phyloP scores from a whole-genome alignment of 2,888 invertebrate species.

The Choristoneura rosaceana region DNA sequence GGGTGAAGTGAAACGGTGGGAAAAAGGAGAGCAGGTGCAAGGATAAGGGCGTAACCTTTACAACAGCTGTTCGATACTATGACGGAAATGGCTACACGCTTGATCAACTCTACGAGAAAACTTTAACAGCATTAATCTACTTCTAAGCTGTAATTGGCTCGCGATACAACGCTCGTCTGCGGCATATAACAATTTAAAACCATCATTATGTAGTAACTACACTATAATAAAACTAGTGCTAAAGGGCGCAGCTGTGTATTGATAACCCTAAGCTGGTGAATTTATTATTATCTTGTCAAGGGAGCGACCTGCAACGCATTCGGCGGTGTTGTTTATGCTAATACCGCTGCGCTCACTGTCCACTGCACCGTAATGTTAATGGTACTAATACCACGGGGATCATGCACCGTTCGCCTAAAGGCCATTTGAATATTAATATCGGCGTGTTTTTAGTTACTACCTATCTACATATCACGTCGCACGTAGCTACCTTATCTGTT shows the following conservation, averaged over 20 bases:
- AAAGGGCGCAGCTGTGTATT: constrained; percentile 59
- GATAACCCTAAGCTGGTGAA: constrained; percentile 50
- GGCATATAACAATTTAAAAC: constrained; percentile 30
- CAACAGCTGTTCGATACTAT: constrained; percentile 76
- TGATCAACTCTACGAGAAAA: constrained; percentile 61
- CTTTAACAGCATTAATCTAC: constrained; percentile 68
- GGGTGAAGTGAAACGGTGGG: constrained; percentile 58
- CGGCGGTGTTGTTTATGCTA: constrained; percentile 33
- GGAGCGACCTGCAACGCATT: constrained; percentile 40
- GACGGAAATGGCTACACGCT: constrained; percentile 68
- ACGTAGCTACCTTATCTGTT: constrained; percentile 65
- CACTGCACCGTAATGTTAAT: constrained; percentile 67
- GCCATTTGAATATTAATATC: constrained; percentile 80
- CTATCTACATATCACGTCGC: constrained; percentile 54
- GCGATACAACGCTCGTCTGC: constrained; percentile 27
- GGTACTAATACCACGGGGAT: constrained; percentile 69
- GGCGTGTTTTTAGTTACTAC: constrained; percentile 65
- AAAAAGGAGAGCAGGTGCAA: constrained; percentile 73
- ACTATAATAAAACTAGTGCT: constrained; percentile 55
- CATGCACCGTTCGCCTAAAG: constrained; percentile 66
- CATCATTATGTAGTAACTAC: constrained; percentile 43
- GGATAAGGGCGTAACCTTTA: constrained; percentile 78
- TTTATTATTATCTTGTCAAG: constrained; percentile 60
- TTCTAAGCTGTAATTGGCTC: constrained; percentile 61
- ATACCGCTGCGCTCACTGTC: constrained; percentile 48